A percentile compares a stretch with the other conserved stretches of the same genome.
Conservation (phyloP, 2,797 vertebrate species). For the Pangasius djambal region DNA sequence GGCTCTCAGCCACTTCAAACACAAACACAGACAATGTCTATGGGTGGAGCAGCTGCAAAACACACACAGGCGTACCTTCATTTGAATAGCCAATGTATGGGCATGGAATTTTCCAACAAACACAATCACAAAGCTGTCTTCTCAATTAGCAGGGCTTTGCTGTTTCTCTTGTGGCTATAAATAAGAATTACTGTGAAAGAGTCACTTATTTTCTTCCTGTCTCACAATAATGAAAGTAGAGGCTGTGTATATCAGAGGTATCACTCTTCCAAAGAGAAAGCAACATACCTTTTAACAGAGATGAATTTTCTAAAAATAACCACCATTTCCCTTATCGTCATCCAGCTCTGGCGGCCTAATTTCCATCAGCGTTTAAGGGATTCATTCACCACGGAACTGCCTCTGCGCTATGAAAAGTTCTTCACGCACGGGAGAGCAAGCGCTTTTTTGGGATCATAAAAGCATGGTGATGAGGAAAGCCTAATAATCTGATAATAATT, state of each 20-base stretch:
- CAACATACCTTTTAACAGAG: conserved; percentile 29
- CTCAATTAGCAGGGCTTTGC: not conserved
- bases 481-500: not conserved
- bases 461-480: conserved; percentile 14
- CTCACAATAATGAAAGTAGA: not conserved
- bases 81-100: conserved; percentile 36
- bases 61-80: conserved; percentile 28
- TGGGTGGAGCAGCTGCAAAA: conserved; percentile 50
- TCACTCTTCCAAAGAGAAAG: conserved; percentile 18
- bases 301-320: conserved; percentile 47
- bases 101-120: conserved; percentile 41
- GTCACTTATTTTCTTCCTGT: conserved; percentile 14
- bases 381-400: conserved; percentile 31
- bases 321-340: conserved; percentile 36
- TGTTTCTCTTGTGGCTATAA: conserved; percentile 2
- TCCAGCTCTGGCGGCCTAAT: conserved; percentile 33
- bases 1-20: conserved; percentile 65
- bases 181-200: conserved; percentile 20
- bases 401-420: conserved; percentile 25
- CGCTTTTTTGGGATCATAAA: conserved; percentile 23
- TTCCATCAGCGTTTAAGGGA: conserved; percentile 46
- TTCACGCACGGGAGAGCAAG: not conserved
- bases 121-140: conserved; percentile 21
- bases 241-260: conserved; percentile 13
- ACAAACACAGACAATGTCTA: conserved; percentile 48